Evolutionary conservation across 2,113 vertebrate genomes (phyloP), one percentile per base, ranked within the genome.

Genomic region (Quiscalus mexicanus): DNA sequence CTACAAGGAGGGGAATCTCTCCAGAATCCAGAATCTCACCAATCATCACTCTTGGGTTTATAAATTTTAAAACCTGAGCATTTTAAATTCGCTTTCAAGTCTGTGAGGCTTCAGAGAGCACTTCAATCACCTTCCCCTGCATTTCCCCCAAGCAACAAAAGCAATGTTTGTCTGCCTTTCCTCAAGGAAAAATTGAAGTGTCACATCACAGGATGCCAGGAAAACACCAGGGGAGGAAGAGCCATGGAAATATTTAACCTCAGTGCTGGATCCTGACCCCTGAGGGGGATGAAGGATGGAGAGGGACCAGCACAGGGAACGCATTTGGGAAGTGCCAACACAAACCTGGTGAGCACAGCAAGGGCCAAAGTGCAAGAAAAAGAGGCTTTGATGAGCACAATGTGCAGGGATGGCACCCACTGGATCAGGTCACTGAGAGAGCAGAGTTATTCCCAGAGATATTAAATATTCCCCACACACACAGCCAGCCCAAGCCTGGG

Each of bases 211-310:
- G 65, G 52, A 28, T 11, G 35, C 42, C 80, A 59, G 50, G 33
- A 42, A 47, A 84, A 27, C 53, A 52, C 25, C 25, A 41, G 59
- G 58, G 50, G 24, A 74, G 28, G 35, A 21, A 15, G 5, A 85
- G 19, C 0, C 10, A 4, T 0, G 8, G 42, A 15, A 75, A 58
- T n/a, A 11, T 58, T 58, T 8, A 11, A 49, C 5, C 30, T 25
- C 7, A 55, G 41, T 10, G 33, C 39, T 45, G 47, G 31, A 69
- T 9, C 39, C 87, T 5, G 33, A 20, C 3, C 55, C 64, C 25
- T 1, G 1, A 49, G 30, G 41, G 8, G 9, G 64, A 4, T 0
- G 13, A n/a, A 30, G 75, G 71, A 71, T 41, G 71, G 60, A 47
- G 60, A 52, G 33, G 70, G 41, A 60, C 4, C 35, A 22, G 49